A percentile compares a stretch with the other conserved stretches of the same genome.
These are phyloP conservation scores for Plecturocebus donacophilus DNA, from an alignment of 2,113 vertebrate species.

Conservation along the genomic window DNA sequence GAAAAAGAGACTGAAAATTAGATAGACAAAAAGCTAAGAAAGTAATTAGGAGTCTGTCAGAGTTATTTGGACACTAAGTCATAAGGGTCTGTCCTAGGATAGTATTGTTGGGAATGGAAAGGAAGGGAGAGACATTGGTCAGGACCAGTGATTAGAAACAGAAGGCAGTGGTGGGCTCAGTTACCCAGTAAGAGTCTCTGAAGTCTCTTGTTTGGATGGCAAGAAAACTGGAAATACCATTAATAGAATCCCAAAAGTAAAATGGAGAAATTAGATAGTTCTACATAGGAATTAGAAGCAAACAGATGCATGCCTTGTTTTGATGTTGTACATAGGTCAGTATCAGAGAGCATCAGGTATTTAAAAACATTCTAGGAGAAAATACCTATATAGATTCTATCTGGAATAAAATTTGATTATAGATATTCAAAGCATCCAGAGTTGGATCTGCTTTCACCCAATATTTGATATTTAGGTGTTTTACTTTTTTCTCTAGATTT, in stretches of 20 bases:
- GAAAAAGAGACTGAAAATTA: not conserved
- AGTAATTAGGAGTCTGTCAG: not conserved
- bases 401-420: not conserved
- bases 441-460: not conserved
- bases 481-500: not conserved
- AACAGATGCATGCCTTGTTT: not conserved
- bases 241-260: not conserved
- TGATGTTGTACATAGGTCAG: not conserved
- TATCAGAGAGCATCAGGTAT: not conserved
- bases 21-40: not conserved
- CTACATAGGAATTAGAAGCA: not conserved
- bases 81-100: not conserved
- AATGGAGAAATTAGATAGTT: not conserved
- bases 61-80: not conserved
- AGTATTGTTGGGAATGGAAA: not conserved
- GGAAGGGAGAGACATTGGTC: not conserved
- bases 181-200: not conserved
- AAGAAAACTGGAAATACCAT: not conserved
- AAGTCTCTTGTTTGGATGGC: not conserved
- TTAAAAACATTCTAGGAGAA: not conserved
- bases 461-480: constrained; percentile 33
- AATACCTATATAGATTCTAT: not conserved
- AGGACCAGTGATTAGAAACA: not conserved
- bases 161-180: not conserved
- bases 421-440: not conserved